Percentiles rank a stretch among this genome's conserved stretches.
Evolutionary conservation across 2,113 vertebrate genomes (phyloP).

Genomic region (Triplophysa dalaica): DNA sequence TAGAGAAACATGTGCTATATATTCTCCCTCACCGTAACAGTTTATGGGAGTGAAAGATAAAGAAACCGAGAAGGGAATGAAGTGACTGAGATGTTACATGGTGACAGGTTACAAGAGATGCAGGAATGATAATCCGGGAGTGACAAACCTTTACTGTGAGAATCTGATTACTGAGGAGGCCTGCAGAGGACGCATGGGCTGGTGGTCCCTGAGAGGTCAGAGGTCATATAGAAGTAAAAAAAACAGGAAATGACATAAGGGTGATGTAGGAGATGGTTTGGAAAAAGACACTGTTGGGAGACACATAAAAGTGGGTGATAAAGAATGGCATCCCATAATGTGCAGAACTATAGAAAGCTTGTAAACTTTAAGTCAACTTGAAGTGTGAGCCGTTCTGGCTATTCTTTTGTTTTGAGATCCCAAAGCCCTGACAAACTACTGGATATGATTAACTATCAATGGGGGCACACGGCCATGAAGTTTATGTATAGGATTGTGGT

Average conservation of each 20-base stretch:
- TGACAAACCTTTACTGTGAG: constrained; percentile 60
- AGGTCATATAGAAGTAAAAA: constrained; percentile 19
- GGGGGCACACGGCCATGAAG: constrained; percentile 43
- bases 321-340: constrained; percentile 6
- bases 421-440: constrained; percentile 34
- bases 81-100: constrained; percentile 12
- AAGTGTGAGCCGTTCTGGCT: constrained; percentile 33
- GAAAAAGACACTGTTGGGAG: constrained; percentile 19
- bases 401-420: constrained; percentile 44
- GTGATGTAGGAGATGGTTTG: constrained; percentile 22
- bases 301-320: not conserved
- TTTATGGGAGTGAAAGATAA: not conserved
- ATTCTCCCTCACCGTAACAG: not conserved
- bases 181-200: constrained; percentile 49
- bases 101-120: constrained; percentile 7
- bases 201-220: constrained; percentile 49
- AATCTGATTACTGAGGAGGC: constrained; percentile 64
- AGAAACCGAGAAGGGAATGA: not conserved
- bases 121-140: not conserved
- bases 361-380: constrained; percentile 25
- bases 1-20: not conserved
- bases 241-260: constrained; percentile 12
- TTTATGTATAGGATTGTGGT: constrained; percentile 51
- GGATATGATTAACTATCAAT: constrained; percentile 54
- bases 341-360: constrained; percentile 13